Base-by-base conservation (phyloP, 2,113 vertebrate species). In the Tetrax tetrax region DNA sequence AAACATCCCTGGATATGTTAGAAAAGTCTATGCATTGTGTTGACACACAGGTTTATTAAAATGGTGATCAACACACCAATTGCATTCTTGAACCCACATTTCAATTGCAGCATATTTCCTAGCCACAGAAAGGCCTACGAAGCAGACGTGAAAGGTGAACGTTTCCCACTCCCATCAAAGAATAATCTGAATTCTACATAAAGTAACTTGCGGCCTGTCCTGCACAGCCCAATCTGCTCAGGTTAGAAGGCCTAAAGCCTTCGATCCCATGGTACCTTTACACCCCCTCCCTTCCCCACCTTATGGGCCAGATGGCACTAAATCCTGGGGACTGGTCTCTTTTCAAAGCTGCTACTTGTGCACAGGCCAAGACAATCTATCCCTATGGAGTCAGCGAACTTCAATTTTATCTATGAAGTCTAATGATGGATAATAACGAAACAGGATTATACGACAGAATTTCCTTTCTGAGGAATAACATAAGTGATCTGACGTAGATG, bases 191-290 rank as follows among this genome's bases (percentile, higher is more conserved):
- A 66, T 47, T 74, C 35, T 71, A 2, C 27, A 7, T 3, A n/a
- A 53, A 72, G 51, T 59, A 77, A 63, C 27, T 21, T 70, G 45
- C 38, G 71, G 45, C 33, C 66, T 51, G 77, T 37, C 50, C 66
- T 83, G 84, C 66, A 7, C 53, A 79, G 74, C 56, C 78, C 91
- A 91, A 57, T 98, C 98, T 98, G 96, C 97, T 85, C 65, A 41
- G 53, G 87, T 31, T 82, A 60, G 45, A 56, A 68, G 60, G 43
- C 61, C 80, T 81, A 81, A 95, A 92, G 7, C 51, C 51, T 87
- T 64, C 1, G 65, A 81, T 91, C 82, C 82, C 90, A 69, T 24
- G 88, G 71, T 8, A 86, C 71, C 37, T 89, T 80, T 31, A 41
- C 54, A 90, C 71, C 72, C 86, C 95, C 96, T 88, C 91, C 94